phyloP scores from a whole-genome alignment of 64 coral and sea anemone species.

The Pocillopora damicornis region DNA sequence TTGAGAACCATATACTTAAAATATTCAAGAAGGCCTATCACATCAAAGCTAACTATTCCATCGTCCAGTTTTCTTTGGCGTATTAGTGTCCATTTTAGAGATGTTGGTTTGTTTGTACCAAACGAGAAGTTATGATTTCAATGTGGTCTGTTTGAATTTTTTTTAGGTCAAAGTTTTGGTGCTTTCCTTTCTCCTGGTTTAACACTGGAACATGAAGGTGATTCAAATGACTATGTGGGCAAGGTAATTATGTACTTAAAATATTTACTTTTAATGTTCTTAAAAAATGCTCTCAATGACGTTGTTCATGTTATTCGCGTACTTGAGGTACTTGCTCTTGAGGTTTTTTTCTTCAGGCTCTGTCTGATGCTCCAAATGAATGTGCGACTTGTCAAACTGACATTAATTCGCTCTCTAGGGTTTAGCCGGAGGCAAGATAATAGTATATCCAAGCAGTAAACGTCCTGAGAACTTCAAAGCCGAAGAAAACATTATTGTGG shows the following conservation, averaged over 20 bases:
- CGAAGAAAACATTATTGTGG: constrained; percentile 89
- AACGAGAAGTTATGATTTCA: background rate
- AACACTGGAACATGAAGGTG: constrained; percentile 88
- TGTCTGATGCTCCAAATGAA: too few relatives aligned
- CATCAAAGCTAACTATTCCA: too few relatives aligned
- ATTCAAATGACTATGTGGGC: constrained; percentile 97
- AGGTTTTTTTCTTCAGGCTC: background rate
- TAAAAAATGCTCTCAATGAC: background rate
- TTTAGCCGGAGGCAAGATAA: constrained; percentile 75
- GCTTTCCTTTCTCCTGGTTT: constrained; percentile 85
- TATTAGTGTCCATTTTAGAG: background rate
- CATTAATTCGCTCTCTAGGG: constrained; percentile 50
- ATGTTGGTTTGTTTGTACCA: background rate
- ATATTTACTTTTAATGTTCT: background rate
- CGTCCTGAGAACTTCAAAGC: constrained; percentile 62
- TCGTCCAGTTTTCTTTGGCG: too few relatives aligned
- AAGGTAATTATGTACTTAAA: constrained; percentile 53
- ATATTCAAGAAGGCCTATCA: too few relatives aligned
- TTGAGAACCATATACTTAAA: too few relatives aligned
- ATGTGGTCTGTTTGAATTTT: background rate
- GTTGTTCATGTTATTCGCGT: background rate
- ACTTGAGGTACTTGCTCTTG: background rate
- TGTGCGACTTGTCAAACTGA: background rate
- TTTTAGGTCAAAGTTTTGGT: constrained; percentile 93
- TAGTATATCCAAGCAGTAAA: constrained; percentile 86